Conservation (phyloP, 2,888 invertebrate species). For the Calliphora vomitoria region DNA sequence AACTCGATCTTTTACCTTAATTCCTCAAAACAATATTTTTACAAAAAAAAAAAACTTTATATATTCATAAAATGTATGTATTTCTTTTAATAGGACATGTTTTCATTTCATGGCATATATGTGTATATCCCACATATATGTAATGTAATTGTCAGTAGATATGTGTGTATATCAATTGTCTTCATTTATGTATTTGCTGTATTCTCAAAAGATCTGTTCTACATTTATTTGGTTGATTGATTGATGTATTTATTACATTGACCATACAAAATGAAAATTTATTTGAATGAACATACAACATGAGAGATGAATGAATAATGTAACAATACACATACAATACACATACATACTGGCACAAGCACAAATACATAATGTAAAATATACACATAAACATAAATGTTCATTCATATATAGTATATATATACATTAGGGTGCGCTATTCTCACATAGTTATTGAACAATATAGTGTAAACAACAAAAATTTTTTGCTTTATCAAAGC, state of each 20-base stretch:
- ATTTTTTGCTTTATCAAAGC: no score
- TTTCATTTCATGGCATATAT: no score
- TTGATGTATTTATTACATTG: slow-evolving; percentile 69
- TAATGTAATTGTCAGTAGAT: no score
- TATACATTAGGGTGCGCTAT: neutral
- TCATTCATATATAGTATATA: neutral
- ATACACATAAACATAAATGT: neutral
- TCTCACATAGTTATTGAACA: no score
- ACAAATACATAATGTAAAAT: neutral
- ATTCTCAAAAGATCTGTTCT: slow-evolving; percentile 57
- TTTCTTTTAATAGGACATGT: neutral
- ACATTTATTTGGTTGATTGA: slow-evolving; percentile 57
- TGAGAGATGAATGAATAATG: slow-evolving; percentile 49
- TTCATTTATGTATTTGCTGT: neutral
- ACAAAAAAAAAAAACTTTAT: neutral
- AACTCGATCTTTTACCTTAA: neutral
- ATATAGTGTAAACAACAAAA: no score
- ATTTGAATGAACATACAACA: slow-evolving; percentile 47
- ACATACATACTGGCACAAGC: neutral
- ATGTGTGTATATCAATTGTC: neutral
- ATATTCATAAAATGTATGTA: neutral
- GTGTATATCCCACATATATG: no score
- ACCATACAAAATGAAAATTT: slow-evolving; percentile 54
- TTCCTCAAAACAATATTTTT: neutral
- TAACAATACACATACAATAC: slow-evolving; percentile 15